Evolutionary conservation across 1,140 invertebrate genomes (phyloP).

Genomic region (Pogonomyrmex californicus): DNA sequence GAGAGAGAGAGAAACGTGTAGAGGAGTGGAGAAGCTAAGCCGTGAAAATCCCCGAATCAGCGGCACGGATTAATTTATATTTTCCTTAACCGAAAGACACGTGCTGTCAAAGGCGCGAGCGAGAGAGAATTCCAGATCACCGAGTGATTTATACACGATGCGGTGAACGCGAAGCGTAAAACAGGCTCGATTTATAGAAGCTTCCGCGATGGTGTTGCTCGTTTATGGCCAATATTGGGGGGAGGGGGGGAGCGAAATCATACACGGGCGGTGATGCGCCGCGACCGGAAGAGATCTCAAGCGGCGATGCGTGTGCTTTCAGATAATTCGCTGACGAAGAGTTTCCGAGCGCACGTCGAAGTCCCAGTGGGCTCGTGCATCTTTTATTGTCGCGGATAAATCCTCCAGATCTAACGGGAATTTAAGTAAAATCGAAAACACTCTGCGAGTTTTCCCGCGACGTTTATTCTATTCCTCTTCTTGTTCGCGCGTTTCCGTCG

Average conservation of each 20-base stretch:
- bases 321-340: constrained; percentile 16
- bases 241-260: background rate
- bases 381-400: constrained; percentile 45
- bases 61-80: constrained; percentile 59
- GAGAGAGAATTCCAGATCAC: constrained; percentile 29
- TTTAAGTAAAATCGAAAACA: constrained; percentile 54
- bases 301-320: background rate
- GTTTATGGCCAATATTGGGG: constrained; percentile 40
- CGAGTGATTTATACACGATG: constrained; percentile 49
- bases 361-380: constrained; percentile 24
- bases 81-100: constrained; percentile 26
- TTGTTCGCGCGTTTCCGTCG: background rate
- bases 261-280: constrained; percentile 23
- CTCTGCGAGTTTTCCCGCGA: constrained; percentile 17
- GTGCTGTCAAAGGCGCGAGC: background rate
- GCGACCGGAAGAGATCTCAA: constrained; percentile 43
- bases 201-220: constrained; percentile 29
- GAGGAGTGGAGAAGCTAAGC: background rate
- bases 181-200: constrained; percentile 22
- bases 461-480: background rate
- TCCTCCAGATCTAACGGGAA: constrained; percentile 19
- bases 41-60: constrained; percentile 38
- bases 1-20: no score
- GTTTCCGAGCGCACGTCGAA: constrained; percentile 19
- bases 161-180: constrained; percentile 29